Base-by-base conservation (phyloP, 1,140 invertebrate genomes). In the Elysia chlorotica region DNA sequence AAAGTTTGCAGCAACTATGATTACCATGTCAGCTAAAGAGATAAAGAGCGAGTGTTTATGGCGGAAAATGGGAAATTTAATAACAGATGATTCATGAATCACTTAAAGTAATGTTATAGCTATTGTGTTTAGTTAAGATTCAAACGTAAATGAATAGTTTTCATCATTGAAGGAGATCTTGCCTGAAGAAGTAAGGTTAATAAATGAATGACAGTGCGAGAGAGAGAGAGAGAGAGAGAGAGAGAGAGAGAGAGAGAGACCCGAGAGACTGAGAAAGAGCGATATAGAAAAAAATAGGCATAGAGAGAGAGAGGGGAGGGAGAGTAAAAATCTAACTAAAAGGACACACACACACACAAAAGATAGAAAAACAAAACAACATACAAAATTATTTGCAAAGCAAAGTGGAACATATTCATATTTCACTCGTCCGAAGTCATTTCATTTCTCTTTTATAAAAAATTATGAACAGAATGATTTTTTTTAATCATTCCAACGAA, bases 241-340 rank as follows among this genome's bases (percentile, higher is more conserved):
- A n/a, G 66, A 68, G 66, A 33, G 25, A 25, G 56, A 25, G 56
- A 10, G 25, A 25, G 25, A 28, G 25, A 25, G 25, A 21, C 48
- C 38, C 48, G 66, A 68, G 48, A 68, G 23, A 31, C 19, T 5
- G 66, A 68, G 0, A 69, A 21, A 69, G 67, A 36, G 33, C 33
- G 67, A 57, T 21, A 69, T 17, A 36, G 65, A 66, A 37, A 66
- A 23, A 66, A 23, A 68, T 1, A 54, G 0, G 28, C 30, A 2
- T 31, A 54, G 28, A 31, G 28, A 38, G 10, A 25, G 30, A 38
- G n/a, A 54, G 30, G 35, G 3, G 28, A 68, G 38, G 19, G 30
- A 53, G 28, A 53, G 0, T 38, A 41, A 37, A 0, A 66, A 0
- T 25, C 0, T 38, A 25, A 30, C 14, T 19, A 10, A 59, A 30